Conservation (phyloP, 2,888 invertebrate genomes). For the Lomographa bimaculata region DNA sequence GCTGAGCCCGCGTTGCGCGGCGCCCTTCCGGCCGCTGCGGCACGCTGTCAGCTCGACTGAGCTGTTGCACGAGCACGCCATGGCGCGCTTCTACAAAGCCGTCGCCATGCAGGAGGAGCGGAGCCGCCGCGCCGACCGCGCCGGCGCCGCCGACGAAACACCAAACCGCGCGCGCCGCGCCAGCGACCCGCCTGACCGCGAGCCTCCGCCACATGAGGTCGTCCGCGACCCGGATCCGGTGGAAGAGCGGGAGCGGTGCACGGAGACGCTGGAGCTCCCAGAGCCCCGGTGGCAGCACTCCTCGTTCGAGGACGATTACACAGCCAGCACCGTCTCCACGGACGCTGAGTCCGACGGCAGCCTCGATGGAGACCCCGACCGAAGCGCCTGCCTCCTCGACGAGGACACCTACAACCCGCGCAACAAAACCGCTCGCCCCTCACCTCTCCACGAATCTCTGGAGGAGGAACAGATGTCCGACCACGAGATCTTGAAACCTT, state of each 20-base stretch:
- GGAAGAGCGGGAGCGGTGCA: slow-evolving; percentile 56
- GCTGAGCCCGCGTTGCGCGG: slow-evolving; percentile 78
- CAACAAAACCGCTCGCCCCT: slow-evolving; percentile 66
- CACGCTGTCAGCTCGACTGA: slow-evolving; percentile 92
- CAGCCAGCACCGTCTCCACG: slow-evolving; percentile 85
- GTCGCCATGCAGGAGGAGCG: slow-evolving; percentile 89
- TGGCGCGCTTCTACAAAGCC: slow-evolving; percentile 92
- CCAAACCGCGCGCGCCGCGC: slow-evolving; percentile 33
- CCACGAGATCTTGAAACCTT: slow-evolving; percentile 83
- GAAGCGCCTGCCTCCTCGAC: slow-evolving; percentile 74
- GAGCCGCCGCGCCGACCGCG: slow-evolving; percentile 52
- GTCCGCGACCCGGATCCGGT: slow-evolving; percentile 62
- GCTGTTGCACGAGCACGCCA: slow-evolving; percentile 90
- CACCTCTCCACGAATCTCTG: slow-evolving; percentile 49
- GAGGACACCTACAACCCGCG: slow-evolving; percentile 88
- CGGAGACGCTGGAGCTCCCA: slow-evolving; percentile 56
- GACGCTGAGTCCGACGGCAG: slow-evolving; percentile 73
- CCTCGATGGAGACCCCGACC: slow-evolving; percentile 59
- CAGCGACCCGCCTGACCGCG: slow-evolving; percentile 27
- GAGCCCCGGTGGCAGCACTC: slow-evolving; percentile 75
- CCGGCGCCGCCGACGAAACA: slow-evolving; percentile 39
- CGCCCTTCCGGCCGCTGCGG: slow-evolving; percentile 85
- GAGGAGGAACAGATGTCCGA: slow-evolving; percentile 78
- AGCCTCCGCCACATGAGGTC: slow-evolving; percentile 53
- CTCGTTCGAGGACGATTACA: slow-evolving; percentile 85